Percentiles rank a stretch among this genome's conserved stretches.
Conservation (phyloP, 2,113 vertebrate genomes). For the Triplophysa tibetana region DNA sequence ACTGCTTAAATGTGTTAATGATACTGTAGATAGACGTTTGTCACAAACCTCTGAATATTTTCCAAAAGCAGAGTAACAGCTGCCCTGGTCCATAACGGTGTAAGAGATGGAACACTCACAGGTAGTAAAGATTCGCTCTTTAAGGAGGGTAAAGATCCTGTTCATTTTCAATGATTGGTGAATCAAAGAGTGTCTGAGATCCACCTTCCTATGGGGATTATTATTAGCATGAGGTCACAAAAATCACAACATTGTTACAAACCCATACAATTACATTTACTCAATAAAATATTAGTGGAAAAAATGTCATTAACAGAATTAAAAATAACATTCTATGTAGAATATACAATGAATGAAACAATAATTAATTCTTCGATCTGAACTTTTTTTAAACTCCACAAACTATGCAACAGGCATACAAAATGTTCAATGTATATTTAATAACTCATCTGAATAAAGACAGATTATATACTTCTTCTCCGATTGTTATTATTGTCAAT, state of each 20-base stretch:
- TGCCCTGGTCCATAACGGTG: constrained; percentile 67
- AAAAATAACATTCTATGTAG: no score
- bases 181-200: constrained; percentile 78
- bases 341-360: no score
- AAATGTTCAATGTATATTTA: no score
- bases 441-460: no score
- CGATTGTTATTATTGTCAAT: not conserved
- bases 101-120: constrained; percentile 75
- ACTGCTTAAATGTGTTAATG: not conserved
- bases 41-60: constrained; percentile 23
- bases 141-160: constrained; percentile 81
- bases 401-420: no score
- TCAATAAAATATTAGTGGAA: no score
- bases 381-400: no score
- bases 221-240: not conserved
- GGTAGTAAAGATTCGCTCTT: constrained; percentile 85
- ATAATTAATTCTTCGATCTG: no score
- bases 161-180: constrained; percentile 75
- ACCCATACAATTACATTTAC: no score
- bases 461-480: no score
- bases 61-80: constrained; percentile 63
- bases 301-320: no score
- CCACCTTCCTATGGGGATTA: constrained; percentile 68
- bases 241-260: not conserved
- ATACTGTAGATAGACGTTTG: not conserved